phyloP scores from a whole-genome alignment of 2,113 vertebrate genomes.

The Cairina moschata region DNA sequence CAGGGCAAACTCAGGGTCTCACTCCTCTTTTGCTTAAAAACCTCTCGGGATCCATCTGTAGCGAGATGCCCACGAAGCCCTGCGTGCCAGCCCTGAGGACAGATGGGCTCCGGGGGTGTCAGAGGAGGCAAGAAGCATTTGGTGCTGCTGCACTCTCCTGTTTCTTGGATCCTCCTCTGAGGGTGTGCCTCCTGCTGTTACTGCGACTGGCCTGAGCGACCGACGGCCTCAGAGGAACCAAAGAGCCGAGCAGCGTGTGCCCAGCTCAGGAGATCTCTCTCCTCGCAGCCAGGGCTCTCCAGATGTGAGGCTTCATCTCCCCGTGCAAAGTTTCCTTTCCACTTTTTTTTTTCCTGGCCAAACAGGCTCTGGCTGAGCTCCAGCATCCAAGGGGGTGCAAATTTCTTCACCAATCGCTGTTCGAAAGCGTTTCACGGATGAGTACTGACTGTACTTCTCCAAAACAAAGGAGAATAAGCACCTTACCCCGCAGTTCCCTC shows the following conservation, averaged over 20 bases:
- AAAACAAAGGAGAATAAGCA: neutral
- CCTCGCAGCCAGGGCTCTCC: neutral
- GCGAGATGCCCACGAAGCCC: neutral
- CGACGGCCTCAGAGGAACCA: neutral
- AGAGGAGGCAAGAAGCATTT: neutral
- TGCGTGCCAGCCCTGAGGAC: neutral
- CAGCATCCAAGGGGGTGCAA: neutral
- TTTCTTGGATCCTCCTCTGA: neutral
- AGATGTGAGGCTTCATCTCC: neutral
- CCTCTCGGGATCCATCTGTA: neutral
- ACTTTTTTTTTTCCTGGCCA: neutral
- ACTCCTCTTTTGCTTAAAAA: neutral
- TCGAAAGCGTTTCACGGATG: neutral
- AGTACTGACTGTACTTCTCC: neutral
- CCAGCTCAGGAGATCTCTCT: neutral
- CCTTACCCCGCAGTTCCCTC: neutral
- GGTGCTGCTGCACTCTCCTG: neutral
- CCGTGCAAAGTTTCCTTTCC: neutral
- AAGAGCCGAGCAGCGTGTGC: neutral
- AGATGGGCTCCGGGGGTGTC: neutral
- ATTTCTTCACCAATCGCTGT: neutral
- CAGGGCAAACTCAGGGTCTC: neutral
- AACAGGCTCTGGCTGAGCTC: neutral
- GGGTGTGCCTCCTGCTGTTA: accelerated
- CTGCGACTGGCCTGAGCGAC: neutral